Evolutionary conservation across 2,797 vertebrate genomes (phyloP).

Genomic region (Aselliscus stoliczkanus): DNA sequence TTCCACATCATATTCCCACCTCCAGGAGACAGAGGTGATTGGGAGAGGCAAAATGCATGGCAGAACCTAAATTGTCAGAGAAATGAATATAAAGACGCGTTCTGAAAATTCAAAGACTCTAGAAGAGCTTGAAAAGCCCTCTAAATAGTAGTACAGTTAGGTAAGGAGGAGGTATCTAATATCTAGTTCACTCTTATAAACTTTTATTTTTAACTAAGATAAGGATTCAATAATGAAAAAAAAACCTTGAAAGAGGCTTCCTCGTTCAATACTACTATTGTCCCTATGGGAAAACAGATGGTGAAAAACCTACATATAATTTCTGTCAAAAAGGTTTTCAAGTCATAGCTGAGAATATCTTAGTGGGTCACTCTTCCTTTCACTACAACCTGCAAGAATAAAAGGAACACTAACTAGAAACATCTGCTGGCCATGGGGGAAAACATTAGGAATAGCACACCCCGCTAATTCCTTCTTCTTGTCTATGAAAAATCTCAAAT

Average conservation of each 20-base stretch:
- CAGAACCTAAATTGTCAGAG: not conserved
- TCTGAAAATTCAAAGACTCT: not conserved
- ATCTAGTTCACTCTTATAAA: not conserved
- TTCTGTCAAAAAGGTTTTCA: not conserved
- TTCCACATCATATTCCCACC: not conserved
- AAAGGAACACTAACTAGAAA: not conserved
- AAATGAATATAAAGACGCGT: not conserved
- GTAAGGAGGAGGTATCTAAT: not conserved
- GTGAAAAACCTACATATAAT: not conserved
- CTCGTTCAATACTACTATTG: not conserved
- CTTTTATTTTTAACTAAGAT: not conserved
- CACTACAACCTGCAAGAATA: not conserved
- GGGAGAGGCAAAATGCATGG: not conserved
- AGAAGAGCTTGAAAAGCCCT: not conserved
- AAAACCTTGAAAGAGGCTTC: not conserved
- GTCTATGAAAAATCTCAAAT: not conserved
- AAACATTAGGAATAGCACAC: not conserved
- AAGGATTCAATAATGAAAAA: not conserved
- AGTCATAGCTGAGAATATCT: not conserved
- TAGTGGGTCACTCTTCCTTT: not conserved
- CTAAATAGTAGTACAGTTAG: not conserved
- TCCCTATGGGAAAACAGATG: not conserved
- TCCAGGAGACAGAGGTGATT: not conserved
- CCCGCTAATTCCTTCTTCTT: not conserved
- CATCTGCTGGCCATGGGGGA: not conserved